Conservation (phyloP, 2,797 vertebrate species). For the Pipistrellus pygmaeus region DNA sequence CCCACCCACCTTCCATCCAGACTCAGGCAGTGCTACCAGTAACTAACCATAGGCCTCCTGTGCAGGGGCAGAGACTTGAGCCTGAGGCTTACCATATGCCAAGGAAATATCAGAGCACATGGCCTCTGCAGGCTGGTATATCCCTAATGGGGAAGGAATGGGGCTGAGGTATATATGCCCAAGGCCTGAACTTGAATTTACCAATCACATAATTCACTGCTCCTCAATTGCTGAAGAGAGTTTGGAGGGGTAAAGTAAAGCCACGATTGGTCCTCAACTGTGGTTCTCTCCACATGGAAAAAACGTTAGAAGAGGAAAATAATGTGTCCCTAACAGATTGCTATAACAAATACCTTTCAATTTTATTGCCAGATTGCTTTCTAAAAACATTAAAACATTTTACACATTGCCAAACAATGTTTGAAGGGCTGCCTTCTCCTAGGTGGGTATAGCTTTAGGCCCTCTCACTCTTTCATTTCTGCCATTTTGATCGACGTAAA, state of each 20-base stretch:
- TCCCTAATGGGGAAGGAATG: background rate
- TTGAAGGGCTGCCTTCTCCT: background rate
- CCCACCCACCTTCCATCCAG: no score
- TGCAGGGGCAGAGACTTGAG: background rate
- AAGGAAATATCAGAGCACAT: background rate
- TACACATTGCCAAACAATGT: background rate
- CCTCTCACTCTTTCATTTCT: background rate
- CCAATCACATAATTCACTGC: background rate
- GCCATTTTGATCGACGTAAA: background rate
- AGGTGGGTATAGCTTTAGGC: no score
- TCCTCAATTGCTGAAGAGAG: background rate
- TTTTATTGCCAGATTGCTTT: conserved; percentile 13
- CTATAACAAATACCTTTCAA: background rate
- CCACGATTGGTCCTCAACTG: background rate
- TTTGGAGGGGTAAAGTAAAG: background rate
- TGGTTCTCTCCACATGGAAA: background rate
- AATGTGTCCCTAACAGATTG: background rate
- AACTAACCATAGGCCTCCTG: background rate
- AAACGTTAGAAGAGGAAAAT: background rate
- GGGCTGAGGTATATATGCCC: no score
- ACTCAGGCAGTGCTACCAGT: background rate
- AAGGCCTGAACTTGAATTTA: background rate
- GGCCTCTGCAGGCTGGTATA: background rate
- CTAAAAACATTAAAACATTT: background rate
- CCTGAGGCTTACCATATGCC: background rate